A percentile compares a stretch with the other conserved stretches of the same genome.
Evolutionary conservation across 2,888 invertebrate species (phyloP).

Genomic region (Drosophila bunnanda): DNA sequence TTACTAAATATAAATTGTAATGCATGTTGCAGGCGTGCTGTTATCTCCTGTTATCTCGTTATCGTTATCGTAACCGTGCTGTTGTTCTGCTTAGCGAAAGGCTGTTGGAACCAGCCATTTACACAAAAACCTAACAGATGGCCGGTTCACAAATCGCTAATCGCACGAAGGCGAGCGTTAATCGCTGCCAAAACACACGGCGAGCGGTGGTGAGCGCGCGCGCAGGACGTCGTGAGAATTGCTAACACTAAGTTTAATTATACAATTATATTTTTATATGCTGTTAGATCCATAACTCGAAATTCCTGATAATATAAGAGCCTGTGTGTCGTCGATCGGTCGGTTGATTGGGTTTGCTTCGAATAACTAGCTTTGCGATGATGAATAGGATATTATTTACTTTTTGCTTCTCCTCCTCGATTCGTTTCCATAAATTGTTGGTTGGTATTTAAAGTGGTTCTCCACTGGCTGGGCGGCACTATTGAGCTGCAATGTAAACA

Average conservation of each 20-base stretch:
- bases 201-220: slow-evolving; percentile 49
- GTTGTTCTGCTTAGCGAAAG: slow-evolving; percentile 28
- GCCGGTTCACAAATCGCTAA: slow-evolving; percentile 42
- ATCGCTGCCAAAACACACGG: background rate
- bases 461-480: slow-evolving; percentile 75
- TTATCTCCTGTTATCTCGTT: slow-evolving; percentile 24
- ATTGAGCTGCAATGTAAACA: slow-evolving; percentile 78
- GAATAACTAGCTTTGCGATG: slow-evolving; percentile 58
- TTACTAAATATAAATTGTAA: slow-evolving; percentile 71
- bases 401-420: slow-evolving; percentile 39
- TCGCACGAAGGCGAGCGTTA: slow-evolving; percentile 51
- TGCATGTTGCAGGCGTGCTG: slow-evolving; percentile 71
- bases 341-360: slow-evolving; percentile 55
- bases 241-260: slow-evolving; percentile 80
- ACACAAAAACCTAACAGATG: slow-evolving; percentile 61
- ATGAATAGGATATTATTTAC: slow-evolving; percentile 72
- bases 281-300: slow-evolving; percentile 73
- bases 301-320: slow-evolving; percentile 72
- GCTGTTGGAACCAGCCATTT: slow-evolving; percentile 59
- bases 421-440: slow-evolving; percentile 43
- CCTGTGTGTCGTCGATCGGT: slow-evolving; percentile 71
- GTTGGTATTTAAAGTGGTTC: slow-evolving; percentile 58
- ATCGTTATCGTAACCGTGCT: background rate
- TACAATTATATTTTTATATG: slow-evolving; percentile 71
- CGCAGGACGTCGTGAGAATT: slow-evolving; percentile 79